These are phyloP conservation scores for Myopa testacea DNA, from an alignment of 2,888 invertebrate species.

Conservation along the genomic window DNA sequence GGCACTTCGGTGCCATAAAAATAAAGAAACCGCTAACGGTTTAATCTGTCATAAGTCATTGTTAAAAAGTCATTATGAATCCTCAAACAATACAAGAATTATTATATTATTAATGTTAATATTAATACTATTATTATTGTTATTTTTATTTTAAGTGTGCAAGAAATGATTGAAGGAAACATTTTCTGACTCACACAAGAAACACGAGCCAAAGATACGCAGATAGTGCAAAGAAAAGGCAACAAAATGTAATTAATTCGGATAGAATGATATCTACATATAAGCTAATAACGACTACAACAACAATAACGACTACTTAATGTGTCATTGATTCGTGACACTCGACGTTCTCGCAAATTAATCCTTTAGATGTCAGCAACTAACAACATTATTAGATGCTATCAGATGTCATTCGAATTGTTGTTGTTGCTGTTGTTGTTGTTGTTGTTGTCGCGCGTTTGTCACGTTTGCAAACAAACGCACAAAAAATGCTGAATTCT, in stretches of 20 bases:
- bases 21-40: not conserved
- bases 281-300: too few species aligned
- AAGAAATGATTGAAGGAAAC: not conserved
- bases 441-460: conserved; percentile 14
- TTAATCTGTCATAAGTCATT: not conserved
- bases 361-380: not conserved
- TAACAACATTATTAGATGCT: conserved; percentile 4
- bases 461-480: conserved; percentile 28
- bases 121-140: not conserved
- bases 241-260: not conserved
- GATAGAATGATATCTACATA: not conserved
- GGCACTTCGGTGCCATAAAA: not conserved
- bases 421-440: conserved; percentile 7
- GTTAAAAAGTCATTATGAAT: not conserved
- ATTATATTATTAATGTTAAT: too few species aligned
- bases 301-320: not conserved
- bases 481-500: conserved; percentile 1
- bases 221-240: not conserved
- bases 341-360: not conserved
- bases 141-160: not conserved
- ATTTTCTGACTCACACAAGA: not conserved
- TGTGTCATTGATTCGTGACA: not conserved
- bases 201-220: not conserved
- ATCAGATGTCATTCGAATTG: not conserved
- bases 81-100: not conserved